Evolutionary conservation across 2,113 vertebrate genomes (phyloP).

Genomic region (Phaetusa simplex): DNA sequence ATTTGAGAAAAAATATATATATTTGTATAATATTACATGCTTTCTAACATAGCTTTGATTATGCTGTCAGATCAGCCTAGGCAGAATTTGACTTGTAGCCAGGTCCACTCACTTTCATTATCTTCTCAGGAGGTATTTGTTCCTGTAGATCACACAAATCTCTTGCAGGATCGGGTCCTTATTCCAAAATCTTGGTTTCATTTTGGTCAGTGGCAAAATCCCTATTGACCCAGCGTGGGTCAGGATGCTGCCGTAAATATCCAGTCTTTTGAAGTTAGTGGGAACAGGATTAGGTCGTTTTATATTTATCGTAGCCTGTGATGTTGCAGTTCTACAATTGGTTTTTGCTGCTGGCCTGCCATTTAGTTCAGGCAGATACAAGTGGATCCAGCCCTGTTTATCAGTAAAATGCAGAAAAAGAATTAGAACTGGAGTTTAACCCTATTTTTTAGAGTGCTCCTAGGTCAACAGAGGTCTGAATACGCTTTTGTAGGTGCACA

Average conservation of each 20-base stretch:
- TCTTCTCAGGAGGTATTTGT: neutral
- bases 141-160: neutral
- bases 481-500: neutral
- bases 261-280: neutral
- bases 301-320: neutral
- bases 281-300: neutral
- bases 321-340: neutral
- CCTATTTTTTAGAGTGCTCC: neutral
- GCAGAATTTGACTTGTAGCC: neutral
- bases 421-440: neutral
- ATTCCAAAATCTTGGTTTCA: neutral
- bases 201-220: neutral
- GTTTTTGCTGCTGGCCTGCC: neutral
- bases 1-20: constrained; percentile 47
- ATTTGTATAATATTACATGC: constrained; percentile 45
- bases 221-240: neutral
- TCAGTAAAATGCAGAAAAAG: neutral
- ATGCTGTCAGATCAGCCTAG: constrained; percentile 7
- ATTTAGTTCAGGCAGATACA: neutral
- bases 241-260: neutral
- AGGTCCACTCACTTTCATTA: neutral
- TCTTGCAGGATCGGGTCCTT: neutral
- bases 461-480: neutral
- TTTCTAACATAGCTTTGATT: constrained; percentile 19
- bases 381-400: neutral